Percentiles rank a stretch among this genome's conserved stretches.
Evolutionary conservation across 2,113 vertebrate species (phyloP).

Genomic region (Garra rufa): DNA sequence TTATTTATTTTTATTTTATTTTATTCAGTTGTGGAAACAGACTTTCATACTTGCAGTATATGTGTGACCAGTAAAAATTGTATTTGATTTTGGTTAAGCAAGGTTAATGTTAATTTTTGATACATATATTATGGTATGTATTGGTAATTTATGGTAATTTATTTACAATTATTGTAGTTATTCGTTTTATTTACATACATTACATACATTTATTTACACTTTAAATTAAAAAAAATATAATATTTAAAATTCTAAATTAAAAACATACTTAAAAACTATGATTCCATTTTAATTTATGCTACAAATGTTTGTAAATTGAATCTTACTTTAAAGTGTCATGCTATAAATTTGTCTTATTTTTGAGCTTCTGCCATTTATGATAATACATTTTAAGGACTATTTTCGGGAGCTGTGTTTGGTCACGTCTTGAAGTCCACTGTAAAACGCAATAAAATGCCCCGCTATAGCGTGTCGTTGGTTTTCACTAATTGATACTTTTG

Average conservation of each 20-base stretch:
- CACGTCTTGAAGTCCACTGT: neutral
- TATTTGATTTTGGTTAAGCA: too few relatives aligned
- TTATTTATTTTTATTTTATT: too few relatives aligned
- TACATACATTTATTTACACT: too few relatives aligned
- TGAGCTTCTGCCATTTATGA: neutral
- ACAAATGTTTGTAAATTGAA: neutral
- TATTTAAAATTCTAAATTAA: neutral
- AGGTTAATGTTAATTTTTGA: neutral
- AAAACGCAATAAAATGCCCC: neutral
- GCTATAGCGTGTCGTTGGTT: neutral
- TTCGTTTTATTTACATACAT: too few relatives aligned
- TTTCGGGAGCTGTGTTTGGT: neutral
- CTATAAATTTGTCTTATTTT: neutral
- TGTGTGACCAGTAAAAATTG: too few relatives aligned
- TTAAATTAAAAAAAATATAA: too few relatives aligned
- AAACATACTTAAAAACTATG: neutral
- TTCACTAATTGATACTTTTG: conserved; percentile 29
- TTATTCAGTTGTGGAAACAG: too few relatives aligned
- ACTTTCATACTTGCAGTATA: too few relatives aligned
- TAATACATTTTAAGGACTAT: neutral
- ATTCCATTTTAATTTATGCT: neutral
- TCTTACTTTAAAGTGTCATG: neutral
- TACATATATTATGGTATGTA: neutral
- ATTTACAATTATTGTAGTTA: too few relatives aligned
- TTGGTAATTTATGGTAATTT: neutral